These are phyloP conservation scores for Stenopsyche tienmushanensis DNA, from an alignment of 1,140 invertebrate genomes.

Conservation along the genomic window DNA sequence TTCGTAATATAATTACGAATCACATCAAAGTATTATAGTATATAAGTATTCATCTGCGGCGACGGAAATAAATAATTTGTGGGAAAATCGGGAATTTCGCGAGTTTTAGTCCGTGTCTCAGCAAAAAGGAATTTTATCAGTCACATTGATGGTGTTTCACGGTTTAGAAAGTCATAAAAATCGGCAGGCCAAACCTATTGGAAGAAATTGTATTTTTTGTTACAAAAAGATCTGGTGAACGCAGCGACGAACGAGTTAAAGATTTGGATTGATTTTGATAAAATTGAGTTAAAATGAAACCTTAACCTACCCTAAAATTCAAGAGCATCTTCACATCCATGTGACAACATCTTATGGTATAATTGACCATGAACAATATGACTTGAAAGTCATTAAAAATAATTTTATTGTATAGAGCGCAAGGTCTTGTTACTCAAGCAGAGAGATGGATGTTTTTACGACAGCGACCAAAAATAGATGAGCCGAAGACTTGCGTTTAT, in stretches of 20 bases:
- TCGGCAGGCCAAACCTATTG: background rate
- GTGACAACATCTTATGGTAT: background rate
- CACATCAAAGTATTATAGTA: too few species aligned
- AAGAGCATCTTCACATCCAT: background rate
- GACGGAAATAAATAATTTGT: too few species aligned
- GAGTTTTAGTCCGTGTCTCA: too few species aligned
- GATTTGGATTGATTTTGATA: background rate
- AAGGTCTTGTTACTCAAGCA: background rate
- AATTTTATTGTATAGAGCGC: background rate
- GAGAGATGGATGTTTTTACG: background rate
- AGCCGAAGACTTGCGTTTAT: too few species aligned
- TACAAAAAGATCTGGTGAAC: background rate
- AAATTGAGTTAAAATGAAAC: too few species aligned
- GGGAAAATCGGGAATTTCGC: too few species aligned
- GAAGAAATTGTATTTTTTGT: background rate
- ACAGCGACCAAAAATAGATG: background rate
- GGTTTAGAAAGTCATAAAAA: background rate
- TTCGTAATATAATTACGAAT: too few species aligned
- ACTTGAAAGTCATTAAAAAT: background rate
- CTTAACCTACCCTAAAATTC: too few species aligned
- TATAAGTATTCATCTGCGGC: too few species aligned
- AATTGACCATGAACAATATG: background rate
- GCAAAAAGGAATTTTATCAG: too few species aligned
- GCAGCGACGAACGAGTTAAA: background rate
- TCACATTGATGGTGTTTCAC: too few species aligned